These are phyloP conservation scores for Hydrolagus colliei DNA, from an alignment of 2,797 vertebrate genomes.

Conservation along the genomic window DNA sequence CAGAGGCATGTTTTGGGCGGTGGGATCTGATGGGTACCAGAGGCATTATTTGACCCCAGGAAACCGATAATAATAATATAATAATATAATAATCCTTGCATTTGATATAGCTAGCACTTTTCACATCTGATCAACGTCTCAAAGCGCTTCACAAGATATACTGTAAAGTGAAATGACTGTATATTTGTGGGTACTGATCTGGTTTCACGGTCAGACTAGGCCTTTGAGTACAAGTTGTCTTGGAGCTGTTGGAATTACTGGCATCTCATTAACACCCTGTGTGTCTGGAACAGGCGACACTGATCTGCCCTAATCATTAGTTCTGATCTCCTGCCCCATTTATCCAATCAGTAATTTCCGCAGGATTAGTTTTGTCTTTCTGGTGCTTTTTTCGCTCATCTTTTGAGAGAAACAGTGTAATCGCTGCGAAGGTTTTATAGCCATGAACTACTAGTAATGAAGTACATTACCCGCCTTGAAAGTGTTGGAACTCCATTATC, in stretches of 20 bases:
- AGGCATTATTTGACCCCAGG: too few relatives aligned
- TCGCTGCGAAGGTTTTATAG: neutral
- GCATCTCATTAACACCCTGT: neutral
- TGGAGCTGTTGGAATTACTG: neutral
- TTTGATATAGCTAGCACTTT: too few relatives aligned
- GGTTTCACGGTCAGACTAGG: neutral
- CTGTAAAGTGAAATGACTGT: too few relatives aligned
- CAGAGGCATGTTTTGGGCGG: too few relatives aligned
- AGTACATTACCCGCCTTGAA: neutral
- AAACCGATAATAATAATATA: too few relatives aligned
- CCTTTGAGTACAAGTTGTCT: neutral
- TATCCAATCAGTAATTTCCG: conserved; percentile 15
- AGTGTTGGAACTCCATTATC: neutral
- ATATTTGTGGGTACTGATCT: neutral
- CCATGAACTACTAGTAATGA: neutral
- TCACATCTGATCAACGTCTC: too few relatives aligned
- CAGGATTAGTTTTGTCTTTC: conserved; percentile 17
- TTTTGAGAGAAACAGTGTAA: conserved; percentile 3
- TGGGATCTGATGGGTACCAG: too few relatives aligned
- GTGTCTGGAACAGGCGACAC: neutral
- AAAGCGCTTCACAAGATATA: too few relatives aligned
- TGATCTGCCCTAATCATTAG: neutral
- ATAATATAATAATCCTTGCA: too few relatives aligned
- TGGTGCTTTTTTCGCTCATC: neutral
- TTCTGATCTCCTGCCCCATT: neutral